Base-by-base conservation (phyloP, 2,113 vertebrate species). In the Gnathonemus longibarbis region DNA sequence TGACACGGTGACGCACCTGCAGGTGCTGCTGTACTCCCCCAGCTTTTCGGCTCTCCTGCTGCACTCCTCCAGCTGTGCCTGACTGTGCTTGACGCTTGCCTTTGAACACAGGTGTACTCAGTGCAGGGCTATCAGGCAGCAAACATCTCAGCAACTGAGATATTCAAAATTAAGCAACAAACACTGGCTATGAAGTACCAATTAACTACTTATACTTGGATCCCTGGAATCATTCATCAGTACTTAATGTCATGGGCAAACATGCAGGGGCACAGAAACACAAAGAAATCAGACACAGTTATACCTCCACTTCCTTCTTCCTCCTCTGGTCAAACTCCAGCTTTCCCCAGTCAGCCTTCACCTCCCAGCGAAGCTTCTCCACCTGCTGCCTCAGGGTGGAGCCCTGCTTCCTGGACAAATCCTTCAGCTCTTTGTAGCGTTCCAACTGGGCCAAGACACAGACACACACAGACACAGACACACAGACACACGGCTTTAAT, bases 361-460 rank as follows among this genome's bases (percentile, higher is more conserved):
- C 94, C 31, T 97, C 97, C 97, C 97, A 97, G 2, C 92, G 93
- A 46, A 99, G 93, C 88, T 98, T 98, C 89, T 98, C 95, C 2
- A 96, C 92, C 48, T 97, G 96, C 70, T 99, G 98, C 10, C 89
- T 93, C 88, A 97, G 88, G 0, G 93, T 92, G 0, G 96, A 97
- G 3, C 95, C 96, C 91, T 96, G 96, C 92, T 94, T 98, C 86
- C 95, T 96, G 1, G 95, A 95, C 52, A 92, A 46, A 88, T 98
- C 97, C 94, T 98, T 99, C 52, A 99, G 95, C 74, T 97, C 95
- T 48, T 95, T 97, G 90, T 99, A 99, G 50, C 0, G 94, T 52
- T 96, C 93, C 50, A 97, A 56, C 98, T 99, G 48, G 74, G 90
- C 1, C 93, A 90, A 92, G 10, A 92, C 46, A 90, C 84, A n/a